Evolutionary conservation across 2,797 vertebrate species (phyloP).

Genomic region (Micromesistius poutassou): DNA sequence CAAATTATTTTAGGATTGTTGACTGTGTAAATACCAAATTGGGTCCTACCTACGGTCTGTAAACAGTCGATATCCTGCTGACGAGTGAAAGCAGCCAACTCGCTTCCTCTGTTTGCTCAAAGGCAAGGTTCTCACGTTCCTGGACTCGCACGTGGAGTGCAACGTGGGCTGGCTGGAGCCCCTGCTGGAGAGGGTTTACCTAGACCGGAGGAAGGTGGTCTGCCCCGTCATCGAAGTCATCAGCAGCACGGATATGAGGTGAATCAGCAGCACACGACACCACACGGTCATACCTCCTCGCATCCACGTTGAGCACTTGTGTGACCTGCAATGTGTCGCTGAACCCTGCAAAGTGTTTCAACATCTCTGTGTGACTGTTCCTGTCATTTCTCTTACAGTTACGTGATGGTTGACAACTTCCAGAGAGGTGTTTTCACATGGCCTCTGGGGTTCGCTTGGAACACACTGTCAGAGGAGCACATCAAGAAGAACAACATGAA

Average conservation of each 20-base stretch:
- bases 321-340: neutral
- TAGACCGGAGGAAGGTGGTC: constrained; percentile 83
- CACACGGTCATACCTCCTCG: neutral
- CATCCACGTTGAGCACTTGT: neutral
- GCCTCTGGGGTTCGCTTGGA: constrained; percentile 98
- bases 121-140: constrained; percentile 92
- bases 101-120: constrained; percentile 8
- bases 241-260: constrained; percentile 97
- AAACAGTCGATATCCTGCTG: neutral
- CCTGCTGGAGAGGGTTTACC: constrained; percentile 84
- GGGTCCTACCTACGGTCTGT: neutral
- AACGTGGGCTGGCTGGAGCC: constrained; percentile 98
- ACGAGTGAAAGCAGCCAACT: neutral
- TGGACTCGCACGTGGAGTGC: constrained; percentile 96
- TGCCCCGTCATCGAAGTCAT: constrained; percentile 98
- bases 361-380: neutral
- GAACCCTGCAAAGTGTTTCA: neutral
- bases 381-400: constrained; percentile 68
- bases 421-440: constrained; percentile 94
- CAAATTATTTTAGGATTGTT: neutral
- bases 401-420: constrained; percentile 94
- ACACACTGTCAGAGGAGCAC: constrained; percentile 78
- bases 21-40: neutral
- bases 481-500: constrained; percentile 83
- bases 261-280: constrained; percentile 17